Base-by-base conservation (phyloP, 92 coral and sea anemone genomes). In the Anthopleura xanthogrammica region DNA sequence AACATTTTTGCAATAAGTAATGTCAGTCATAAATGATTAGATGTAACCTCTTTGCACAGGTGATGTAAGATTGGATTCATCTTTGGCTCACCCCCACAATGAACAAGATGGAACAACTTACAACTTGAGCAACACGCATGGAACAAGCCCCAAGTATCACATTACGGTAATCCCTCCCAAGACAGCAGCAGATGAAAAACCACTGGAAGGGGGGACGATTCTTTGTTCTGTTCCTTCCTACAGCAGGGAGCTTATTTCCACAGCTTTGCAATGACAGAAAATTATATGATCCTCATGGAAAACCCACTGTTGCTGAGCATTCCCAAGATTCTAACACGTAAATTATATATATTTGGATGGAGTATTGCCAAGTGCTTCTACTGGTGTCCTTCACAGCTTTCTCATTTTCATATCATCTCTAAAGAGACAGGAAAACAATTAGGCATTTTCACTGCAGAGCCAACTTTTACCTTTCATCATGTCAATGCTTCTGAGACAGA, bases 191-290 rank as follows among this genome's bases (percentile, higher is more conserved):
- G 86, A 73, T 58, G 88, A 83, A 57, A 76, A 90, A 7, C 89
- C 93, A 60, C 79, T 94, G 50, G 88, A 89, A 22, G 93, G 95
- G 4, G 95, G 90, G 41, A 90, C 78, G 77, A 92, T 88, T 13
- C 82, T 92, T 24, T 90, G 89, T 41, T 66, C 91, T 57, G 76
- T 94, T 29, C 80, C 87, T 10, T 86, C 93, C 10, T 46, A 80
- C 52, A 77, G 80, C 12, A 85, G 86, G 13, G 75, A n/a, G 89
- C 93, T 20, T 94, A 92, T 72, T 46, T 89, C 22, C 98, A 94
- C 76, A 92, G 98, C 77, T 94, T 92, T 83, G 92, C 91, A 57
- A 79, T 94, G 90, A 94, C 98, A 55, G 92, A 94, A 58, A 92
- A 90, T 57, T 92, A 84, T 85, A 74, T 94, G 43, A 78, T 94